A percentile compares a stretch with the other conserved stretches of the same genome.
phyloP scores from a whole-genome alignment of 2,113 vertebrate genomes.

The Ornithorhynchus anatinus region DNA sequence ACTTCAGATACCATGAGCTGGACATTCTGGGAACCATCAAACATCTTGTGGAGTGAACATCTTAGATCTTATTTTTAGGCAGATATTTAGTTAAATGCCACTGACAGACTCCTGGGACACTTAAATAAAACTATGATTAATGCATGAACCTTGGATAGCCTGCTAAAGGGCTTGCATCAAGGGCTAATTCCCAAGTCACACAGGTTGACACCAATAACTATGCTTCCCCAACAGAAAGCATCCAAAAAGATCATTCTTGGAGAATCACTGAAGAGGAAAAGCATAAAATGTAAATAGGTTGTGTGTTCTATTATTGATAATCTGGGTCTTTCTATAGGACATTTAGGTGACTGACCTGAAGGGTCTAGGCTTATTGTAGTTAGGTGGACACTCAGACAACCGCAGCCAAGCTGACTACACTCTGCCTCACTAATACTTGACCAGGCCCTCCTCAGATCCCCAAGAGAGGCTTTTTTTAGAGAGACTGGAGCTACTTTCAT shows the following conservation, averaged over 20 bases:
- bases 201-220: background rate
- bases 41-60: too few relatives aligned
- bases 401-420: too few relatives aligned
- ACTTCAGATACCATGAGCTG: too few relatives aligned
- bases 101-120: too few relatives aligned
- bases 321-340: background rate
- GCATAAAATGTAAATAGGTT: slow-evolving; percentile 6
- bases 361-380: slow-evolving; percentile 17
- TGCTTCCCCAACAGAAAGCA: background rate
- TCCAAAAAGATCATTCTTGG: background rate
- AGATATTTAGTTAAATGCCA: too few relatives aligned
- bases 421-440: too few relatives aligned
- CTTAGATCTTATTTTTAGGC: too few relatives aligned
- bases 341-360: background rate
- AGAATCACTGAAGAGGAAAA: background rate
- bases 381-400: too few relatives aligned
- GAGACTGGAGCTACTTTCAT: slow-evolving; percentile 22
- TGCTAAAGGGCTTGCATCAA: background rate
- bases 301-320: slow-evolving; percentile 8
- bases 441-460: too few relatives aligned
- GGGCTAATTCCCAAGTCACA: background rate
- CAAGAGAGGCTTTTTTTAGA: too few relatives aligned
- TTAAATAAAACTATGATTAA: too few relatives aligned
- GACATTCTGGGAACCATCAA: too few relatives aligned
- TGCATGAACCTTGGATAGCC: background rate